Evolutionary conservation across 2,888 invertebrate species (phyloP), one percentile per base, ranked within the genome.

Genomic region (Metopia argyrocephala): DNA sequence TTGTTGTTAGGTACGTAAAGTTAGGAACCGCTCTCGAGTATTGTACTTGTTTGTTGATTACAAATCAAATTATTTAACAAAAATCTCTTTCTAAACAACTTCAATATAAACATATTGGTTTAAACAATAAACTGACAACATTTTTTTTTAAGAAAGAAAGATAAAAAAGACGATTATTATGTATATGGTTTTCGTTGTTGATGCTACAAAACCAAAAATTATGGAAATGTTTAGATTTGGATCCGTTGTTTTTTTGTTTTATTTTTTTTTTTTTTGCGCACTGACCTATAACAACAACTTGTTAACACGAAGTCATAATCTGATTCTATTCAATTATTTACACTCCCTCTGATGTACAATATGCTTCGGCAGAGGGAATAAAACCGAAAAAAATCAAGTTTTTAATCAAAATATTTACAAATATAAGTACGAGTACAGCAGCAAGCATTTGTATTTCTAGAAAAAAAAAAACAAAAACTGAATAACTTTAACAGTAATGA

Each of bases 251-350:
- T n/a, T n/a, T n/a, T n/a, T n/a, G 20, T 57, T 65, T 9, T 62
- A 27, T 62, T 61, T 45, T n/a, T 15, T 31, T 54, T 12, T 38
- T 38, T 69, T 87, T 88, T 86, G 87, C 87, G 87, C 88, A 88
- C 88, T 88, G 88, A 88, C 88, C 88, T 88, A 88, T 85, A 87
- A 85, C 88, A 88, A 88, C 87, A 76, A 76, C 73, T 69, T 73
- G 69, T 81, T 76, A 73, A 71, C 21, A 69, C 23, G n/a, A n/a
- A n/a, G n/a, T n/a, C n/a, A 50, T 52, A 66, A 74, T 52, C 76
- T 71, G 52, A 76, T 76, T 76, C 31, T 50, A 56, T 70, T 76
- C 50, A 38, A 59, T 45, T 73, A n/a, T 54, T 78, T 78, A 70
- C 66, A 48, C 59, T 54, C 46, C 70, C 28, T 57, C 27, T 52